Evolutionary conservation across 2,888 invertebrate genomes (phyloP), one percentile per base, ranked within the genome.

Genomic region (Drosophila prolongata): DNA sequence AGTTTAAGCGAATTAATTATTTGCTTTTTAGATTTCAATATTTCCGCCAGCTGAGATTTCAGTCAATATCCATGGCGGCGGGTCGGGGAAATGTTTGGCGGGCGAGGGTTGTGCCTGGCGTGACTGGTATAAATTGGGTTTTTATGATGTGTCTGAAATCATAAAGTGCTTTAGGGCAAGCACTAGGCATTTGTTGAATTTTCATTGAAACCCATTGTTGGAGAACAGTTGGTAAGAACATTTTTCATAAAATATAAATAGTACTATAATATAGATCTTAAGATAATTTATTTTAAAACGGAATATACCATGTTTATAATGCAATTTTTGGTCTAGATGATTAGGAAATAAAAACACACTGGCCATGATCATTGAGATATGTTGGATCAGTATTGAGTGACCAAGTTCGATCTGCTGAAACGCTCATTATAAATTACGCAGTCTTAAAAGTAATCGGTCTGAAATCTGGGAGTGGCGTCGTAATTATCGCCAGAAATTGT

Each of bases 21-120:
- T 88, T 88, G 87, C 81, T 85, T 85, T 85, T 87, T 81, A 89
- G 87, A 89, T 88, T 88, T 89, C 85, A 89, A 89, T 88, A 88
- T 89, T 89, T 88, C 79, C 89, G 84, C 77, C n/a, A 81, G 87
- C 79, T 82, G 78, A 77, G 79, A 88, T 83, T 86, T 77, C 71
- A 78, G 87, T 84, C 81, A 77, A 88, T 83, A 87, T 82, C 81
- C 56, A 60, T 43, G 47, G 38, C 40, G 46, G 14, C 14, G 3
- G 19, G 40, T 5, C 14, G n/a, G 56, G 59, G 59, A 47, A 43
- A 9, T 52, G 61, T 40, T 42, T 58, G 43, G 16, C 46, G 35
- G 13, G 49, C 42, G 53, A 50, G 66, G 52, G n/a, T n/a, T 30
- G 43, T 6, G 77, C 27, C 37, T n/a, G 43, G 60, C 55, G 66